These are phyloP conservation scores for Drosophila pegasa DNA, from an alignment of 2,888 invertebrate genomes.

Conservation along the genomic window DNA sequence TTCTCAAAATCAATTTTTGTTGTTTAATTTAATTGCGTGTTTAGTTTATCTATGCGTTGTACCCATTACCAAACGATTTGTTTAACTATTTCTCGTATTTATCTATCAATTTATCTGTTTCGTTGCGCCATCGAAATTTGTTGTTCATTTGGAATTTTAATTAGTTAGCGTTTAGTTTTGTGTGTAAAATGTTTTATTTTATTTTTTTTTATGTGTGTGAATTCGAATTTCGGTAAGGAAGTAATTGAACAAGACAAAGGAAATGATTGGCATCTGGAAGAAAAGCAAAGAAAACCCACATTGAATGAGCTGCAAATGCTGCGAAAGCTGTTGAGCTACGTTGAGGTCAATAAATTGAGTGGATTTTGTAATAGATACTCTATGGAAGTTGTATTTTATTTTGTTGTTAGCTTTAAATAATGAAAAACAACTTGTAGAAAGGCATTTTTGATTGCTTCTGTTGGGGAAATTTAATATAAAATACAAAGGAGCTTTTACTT, in stretches of 20 bases:
- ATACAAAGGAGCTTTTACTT: too few relatives aligned
- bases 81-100: slow-evolving; percentile 36
- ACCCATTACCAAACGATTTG: slow-evolving; percentile 32
- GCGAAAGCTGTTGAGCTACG: background rate
- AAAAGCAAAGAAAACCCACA: slow-evolving; percentile 11
- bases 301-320: slow-evolving; percentile 41
- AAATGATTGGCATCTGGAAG: slow-evolving; percentile 20
- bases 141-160: slow-evolving; percentile 22
- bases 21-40: slow-evolving; percentile 59
- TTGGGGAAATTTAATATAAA: too few relatives aligned
- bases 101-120: slow-evolving; percentile 45
- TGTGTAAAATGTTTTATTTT: slow-evolving; percentile 42
- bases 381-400: background rate
- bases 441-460: too few relatives aligned
- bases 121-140: slow-evolving; percentile 10
- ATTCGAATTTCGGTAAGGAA: background rate
- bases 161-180: slow-evolving; percentile 26
- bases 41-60: slow-evolving; percentile 51
- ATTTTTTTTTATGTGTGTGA: slow-evolving; percentile 31
- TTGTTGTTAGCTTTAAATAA: too few relatives aligned
- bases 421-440: too few relatives aligned
- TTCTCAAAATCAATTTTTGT: slow-evolving; percentile 35
- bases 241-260: background rate
- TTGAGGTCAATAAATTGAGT: background rate
- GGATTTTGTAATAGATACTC: background rate